Conservation (phyloP, 2,113 vertebrate species). For the Callaeas wilsoni region DNA sequence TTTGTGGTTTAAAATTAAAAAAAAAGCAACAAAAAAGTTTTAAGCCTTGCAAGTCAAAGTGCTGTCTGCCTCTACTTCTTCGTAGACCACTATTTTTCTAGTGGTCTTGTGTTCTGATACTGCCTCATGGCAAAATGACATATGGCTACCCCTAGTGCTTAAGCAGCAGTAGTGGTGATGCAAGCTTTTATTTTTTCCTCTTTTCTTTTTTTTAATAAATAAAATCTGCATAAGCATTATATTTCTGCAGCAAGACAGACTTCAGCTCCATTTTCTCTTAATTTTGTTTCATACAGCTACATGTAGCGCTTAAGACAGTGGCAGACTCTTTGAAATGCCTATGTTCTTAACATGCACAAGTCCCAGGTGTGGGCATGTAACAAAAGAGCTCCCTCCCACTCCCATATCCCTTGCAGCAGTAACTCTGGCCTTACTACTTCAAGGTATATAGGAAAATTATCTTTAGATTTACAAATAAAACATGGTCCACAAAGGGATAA, state of each 20-base stretch:
- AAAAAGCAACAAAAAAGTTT: not conserved
- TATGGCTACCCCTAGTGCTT: not conserved
- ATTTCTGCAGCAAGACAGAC: constrained; percentile 10
- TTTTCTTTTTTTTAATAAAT: not conserved
- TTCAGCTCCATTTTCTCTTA: constrained; percentile 6
- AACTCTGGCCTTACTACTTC: constrained; percentile 2
- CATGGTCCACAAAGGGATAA: constrained; percentile 1
- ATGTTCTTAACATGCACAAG: not conserved
- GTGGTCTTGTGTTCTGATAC: not conserved
- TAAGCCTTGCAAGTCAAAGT: not conserved
- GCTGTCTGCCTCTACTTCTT: not conserved
- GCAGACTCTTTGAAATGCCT: not conserved
- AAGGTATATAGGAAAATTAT: not conserved
- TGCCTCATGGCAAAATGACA: not conserved
- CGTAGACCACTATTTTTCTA: not conserved
- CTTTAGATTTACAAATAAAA: not conserved
- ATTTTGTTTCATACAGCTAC: constrained; percentile 36
- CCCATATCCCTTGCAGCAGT: not conserved
- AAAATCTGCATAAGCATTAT: not conserved
- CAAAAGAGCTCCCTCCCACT: not conserved
- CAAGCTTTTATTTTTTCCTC: not conserved
- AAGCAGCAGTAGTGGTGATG: not conserved
- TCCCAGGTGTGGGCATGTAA: not conserved
- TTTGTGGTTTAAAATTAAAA: not conserved
- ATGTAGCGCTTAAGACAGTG: not conserved